Conservation (phyloP, 2,888 invertebrate species). For the Euplexia lucipara region DNA sequence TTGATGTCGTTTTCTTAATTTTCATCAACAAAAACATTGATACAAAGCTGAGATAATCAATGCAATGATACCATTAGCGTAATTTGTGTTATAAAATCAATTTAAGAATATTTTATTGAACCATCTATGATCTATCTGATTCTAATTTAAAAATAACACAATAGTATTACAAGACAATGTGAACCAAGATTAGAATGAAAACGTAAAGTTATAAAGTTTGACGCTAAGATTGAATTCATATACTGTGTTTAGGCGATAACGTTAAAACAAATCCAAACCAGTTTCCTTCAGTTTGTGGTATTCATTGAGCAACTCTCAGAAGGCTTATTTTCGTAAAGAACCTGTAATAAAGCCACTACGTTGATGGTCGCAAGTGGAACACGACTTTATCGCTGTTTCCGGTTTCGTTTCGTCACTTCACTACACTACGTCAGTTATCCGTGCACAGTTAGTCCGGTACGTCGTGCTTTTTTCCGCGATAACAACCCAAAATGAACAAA, state of each 20-base stretch:
- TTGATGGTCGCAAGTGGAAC: constrained; percentile 26
- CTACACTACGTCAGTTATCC: constrained; percentile 42
- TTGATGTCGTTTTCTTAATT: too few relatives aligned
- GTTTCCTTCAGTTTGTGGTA: constrained; percentile 16
- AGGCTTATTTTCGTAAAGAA: constrained; percentile 34
- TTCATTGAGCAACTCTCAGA: not conserved
- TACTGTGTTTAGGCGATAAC: not conserved
- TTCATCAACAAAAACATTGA: not conserved
- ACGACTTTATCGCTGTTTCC: constrained; percentile 21
- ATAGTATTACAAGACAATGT: not conserved
- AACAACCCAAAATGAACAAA: constrained; percentile 68
- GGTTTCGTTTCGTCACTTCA: not conserved
- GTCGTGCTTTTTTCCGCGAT: constrained; percentile 30
- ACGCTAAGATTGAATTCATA: not conserved
- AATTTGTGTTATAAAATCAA: constrained; percentile 1
- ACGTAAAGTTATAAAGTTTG: not conserved
- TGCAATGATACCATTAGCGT: too few relatives aligned
- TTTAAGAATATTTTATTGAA: constrained; percentile 4
- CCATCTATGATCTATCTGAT: not conserved
- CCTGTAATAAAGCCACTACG: constrained; percentile 36
- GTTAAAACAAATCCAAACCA: constrained; percentile 28
- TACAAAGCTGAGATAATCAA: too few relatives aligned
- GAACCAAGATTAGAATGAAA: constrained; percentile 10
- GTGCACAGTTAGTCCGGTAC: constrained; percentile 10
- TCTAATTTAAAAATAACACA: not conserved